Evolutionary conservation across 2,888 invertebrate genomes (phyloP), one percentile per base, ranked within the genome.

Genomic region (Dioctria rufipes): DNA sequence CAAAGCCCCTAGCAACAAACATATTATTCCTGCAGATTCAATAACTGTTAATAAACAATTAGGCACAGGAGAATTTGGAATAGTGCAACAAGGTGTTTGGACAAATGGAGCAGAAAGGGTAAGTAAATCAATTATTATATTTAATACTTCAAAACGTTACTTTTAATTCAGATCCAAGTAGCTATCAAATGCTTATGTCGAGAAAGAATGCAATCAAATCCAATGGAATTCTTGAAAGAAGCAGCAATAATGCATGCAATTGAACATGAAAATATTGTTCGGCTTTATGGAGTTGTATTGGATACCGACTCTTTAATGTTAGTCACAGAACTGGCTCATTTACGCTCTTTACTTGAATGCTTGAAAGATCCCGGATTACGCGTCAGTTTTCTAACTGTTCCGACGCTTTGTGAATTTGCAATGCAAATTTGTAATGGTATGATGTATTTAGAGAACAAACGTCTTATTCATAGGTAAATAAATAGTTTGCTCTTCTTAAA

Each of bases 181-280:
- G 98, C 98, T 13, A 96, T 99, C 84, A 99, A 99, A 91, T 98
- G 98, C 88, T 90, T 99, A 80, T 96, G 96, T 63, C 93, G 97
- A 83, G 98, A 98, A 87, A 92, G 97, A 81, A 96, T 99, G 95
- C 96, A 98, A 85, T 96, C 96, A 84, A 98, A 98, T 89, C 97
- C 98, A 0, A 95, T 97, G 83, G 98, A 98, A 89, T 98, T 99
- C 90, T 91, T 99, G 73, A 98, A 98, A 89, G 99, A 99, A 90
- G 99, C 99, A 0, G 97, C 97, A 9, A 97, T 98, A 83, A 98
- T 99, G 98, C 98, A 99, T 89, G 94, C 96, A 83, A 97, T 99
- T 85, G 97, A 98, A 88, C 98, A 99, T 88, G 96, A 97, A 82
- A 96, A 98, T 88, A 98, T 99, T 85, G 98, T 99, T 3, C 92